Conservation (phyloP, 2,888 invertebrate genomes). For the Cordylochernes scorpioides region DNA sequence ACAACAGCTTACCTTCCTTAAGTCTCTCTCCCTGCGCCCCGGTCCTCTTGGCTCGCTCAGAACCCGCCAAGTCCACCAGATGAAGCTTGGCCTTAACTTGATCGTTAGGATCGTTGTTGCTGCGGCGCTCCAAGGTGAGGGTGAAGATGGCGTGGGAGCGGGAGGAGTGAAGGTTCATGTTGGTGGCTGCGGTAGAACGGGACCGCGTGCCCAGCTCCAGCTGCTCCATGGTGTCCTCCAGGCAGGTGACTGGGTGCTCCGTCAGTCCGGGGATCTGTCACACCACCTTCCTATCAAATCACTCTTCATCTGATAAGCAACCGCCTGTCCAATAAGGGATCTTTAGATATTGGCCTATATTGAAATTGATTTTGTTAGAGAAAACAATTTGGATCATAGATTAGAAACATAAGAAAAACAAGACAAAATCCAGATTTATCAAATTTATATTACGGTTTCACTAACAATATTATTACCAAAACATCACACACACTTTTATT, state of each 20-base stretch:
- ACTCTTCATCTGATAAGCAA: too few species aligned
- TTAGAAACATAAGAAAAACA: too few species aligned
- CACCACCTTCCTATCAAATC: too few species aligned
- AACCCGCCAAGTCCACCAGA: constrained; percentile 70
- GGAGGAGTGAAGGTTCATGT: constrained; percentile 69
- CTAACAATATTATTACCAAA: not conserved
- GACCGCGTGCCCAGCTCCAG: constrained; percentile 36
- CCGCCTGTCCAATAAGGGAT: too few species aligned
- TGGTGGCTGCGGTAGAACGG: constrained; percentile 58
- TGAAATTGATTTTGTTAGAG: too few species aligned
- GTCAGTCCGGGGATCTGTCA: constrained; percentile 18
- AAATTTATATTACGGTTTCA: not conserved
- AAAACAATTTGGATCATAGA: too few species aligned
- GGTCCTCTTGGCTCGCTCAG: constrained; percentile 67
- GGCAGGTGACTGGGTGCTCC: constrained; percentile 19
- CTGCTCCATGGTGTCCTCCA: constrained; percentile 36
- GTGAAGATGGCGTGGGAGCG: constrained; percentile 74
- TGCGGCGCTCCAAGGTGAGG: constrained; percentile 31
- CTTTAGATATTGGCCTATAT: too few species aligned
- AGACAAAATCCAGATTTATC: too few species aligned
- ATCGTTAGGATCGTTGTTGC: constrained; percentile 28
- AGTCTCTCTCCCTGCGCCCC: constrained; percentile 61
- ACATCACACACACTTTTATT: too few species aligned
- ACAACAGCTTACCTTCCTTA: constrained; percentile 43
- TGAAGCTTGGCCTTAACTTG: constrained; percentile 60